These are phyloP conservation scores for Bombus superbus DNA, from an alignment of 1,140 invertebrate species.

Conservation along the genomic window DNA sequence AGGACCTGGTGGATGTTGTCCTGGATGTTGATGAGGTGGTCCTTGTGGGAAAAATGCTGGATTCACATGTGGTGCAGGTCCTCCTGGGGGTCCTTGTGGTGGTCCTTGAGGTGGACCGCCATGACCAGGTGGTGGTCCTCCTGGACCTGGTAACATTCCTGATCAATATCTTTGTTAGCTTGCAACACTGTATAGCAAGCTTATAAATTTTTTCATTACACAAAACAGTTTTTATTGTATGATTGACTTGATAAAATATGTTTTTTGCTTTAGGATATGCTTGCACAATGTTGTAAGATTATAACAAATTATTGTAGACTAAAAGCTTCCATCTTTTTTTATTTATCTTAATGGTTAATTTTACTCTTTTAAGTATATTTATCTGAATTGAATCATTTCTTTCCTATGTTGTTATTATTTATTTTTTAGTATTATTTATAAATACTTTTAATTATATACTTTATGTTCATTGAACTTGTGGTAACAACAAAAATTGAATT, in stretches of 20 bases:
- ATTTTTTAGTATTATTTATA: not conserved
- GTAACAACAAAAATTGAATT: not conserved
- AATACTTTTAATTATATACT: not conserved
- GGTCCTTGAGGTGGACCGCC: constrained; percentile 85
- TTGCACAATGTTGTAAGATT: constrained; percentile 8
- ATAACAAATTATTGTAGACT: not conserved
- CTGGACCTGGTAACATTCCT: constrained; percentile 83
- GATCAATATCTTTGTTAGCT: constrained; percentile 58
- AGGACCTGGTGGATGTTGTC: constrained; percentile 85
- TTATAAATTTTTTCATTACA: not conserved
- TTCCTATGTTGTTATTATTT: not conserved
- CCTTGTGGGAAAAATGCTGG: constrained; percentile 96
- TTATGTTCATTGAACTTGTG: not conserved
- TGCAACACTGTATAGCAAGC: constrained; percentile 13
- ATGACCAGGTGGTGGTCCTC: constrained; percentile 85
- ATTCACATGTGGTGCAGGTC: constrained; percentile 97
- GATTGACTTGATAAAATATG: not conserved
- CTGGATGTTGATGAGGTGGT: constrained; percentile 85
- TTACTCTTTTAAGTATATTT: not conserved
- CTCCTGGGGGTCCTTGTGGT: constrained; percentile 85
- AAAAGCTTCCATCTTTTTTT: not conserved
- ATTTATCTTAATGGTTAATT: not conserved
- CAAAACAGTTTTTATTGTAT: not conserved
- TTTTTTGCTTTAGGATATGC: constrained; percentile 26
- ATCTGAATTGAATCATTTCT: not conserved